A percentile compares a stretch with the other conserved stretches of the same genome.
Conservation (phyloP, 2,113 vertebrate species). For the Mastomys natalensis region DNA sequence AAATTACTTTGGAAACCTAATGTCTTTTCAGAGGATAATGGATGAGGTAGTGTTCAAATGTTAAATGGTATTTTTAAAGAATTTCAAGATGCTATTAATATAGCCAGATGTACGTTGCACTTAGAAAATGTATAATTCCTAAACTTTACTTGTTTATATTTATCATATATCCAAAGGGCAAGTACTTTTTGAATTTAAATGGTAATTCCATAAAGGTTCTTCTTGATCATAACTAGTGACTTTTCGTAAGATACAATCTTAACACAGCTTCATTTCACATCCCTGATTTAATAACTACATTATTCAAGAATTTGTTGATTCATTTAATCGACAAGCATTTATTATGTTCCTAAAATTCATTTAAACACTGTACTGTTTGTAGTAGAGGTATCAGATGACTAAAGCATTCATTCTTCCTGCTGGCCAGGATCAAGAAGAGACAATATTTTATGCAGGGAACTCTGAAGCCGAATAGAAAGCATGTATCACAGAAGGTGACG, state of each 20-base stretch:
- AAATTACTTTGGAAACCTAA: constrained; percentile 22
- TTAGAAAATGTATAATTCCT: neutral
- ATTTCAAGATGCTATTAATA: neutral
- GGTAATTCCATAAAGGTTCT: constrained; percentile 44
- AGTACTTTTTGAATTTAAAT: constrained; percentile 26
- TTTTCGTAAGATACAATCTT: constrained; percentile 44
- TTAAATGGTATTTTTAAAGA: constrained; percentile 58
- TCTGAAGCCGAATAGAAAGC: neutral
- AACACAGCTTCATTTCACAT: constrained; percentile 27
- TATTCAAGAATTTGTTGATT: constrained; percentile 54
- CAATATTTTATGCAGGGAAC: neutral
- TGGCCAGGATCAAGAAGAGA: neutral
- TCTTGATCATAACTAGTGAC: constrained; percentile 24
- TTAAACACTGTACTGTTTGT: neutral
- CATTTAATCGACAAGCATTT: constrained; percentile 45
- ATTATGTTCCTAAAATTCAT: constrained; percentile 20
- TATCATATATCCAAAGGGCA: neutral
- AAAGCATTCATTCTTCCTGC: neutral
- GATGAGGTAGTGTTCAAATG: neutral
- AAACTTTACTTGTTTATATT: constrained; percentile 2
- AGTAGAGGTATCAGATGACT: neutral
- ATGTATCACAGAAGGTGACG: neutral
- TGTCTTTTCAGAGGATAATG: neutral
- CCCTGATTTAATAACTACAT: constrained; percentile 53
- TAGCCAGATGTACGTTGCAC: neutral